These are phyloP conservation scores for Chalcosyrphus nemorum DNA, from an alignment of 2,888 invertebrate genomes.

Conservation along the genomic window DNA sequence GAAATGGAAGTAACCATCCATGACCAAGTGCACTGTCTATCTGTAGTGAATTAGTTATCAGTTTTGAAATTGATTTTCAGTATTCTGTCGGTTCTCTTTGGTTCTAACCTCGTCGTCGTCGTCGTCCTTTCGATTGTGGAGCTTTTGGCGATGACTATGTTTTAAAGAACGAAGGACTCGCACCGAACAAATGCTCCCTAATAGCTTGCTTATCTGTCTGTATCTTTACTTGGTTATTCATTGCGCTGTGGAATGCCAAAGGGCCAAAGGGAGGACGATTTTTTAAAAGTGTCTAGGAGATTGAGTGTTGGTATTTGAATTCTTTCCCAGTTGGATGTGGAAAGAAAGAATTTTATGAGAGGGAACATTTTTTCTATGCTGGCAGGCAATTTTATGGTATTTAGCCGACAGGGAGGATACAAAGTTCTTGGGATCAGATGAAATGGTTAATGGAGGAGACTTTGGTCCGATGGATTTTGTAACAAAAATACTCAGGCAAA, in stretches of 20 bases:
- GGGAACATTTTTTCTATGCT: neutral
- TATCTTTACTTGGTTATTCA: constrained; percentile 12
- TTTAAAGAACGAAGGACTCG: neutral
- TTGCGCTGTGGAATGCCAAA: constrained; percentile 1
- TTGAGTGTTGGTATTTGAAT: neutral
- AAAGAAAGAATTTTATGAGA: neutral
- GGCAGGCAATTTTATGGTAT: neutral
- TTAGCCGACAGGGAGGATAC: neutral
- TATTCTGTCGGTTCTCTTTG: neutral
- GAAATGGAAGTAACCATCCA: neutral
- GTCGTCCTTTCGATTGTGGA: too few relatives aligned
- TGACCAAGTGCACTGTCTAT: neutral
- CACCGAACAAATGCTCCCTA: neutral
- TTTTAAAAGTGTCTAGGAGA: constrained; percentile 18
- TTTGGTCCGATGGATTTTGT: too few relatives aligned
- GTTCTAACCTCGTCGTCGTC: too few relatives aligned
- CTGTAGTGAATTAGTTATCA: neutral
- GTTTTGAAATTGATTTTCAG: neutral
- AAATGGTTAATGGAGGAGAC: neutral
- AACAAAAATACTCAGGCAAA: too few relatives aligned
- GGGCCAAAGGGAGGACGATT: neutral
- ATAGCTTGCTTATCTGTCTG: neutral
- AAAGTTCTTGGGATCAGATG: neutral
- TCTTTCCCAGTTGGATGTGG: neutral
- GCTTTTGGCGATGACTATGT: neutral